These are phyloP conservation scores for Acromyrmex echinatior DNA, from an alignment of 1,140 invertebrate species.

Conservation along the genomic window DNA sequence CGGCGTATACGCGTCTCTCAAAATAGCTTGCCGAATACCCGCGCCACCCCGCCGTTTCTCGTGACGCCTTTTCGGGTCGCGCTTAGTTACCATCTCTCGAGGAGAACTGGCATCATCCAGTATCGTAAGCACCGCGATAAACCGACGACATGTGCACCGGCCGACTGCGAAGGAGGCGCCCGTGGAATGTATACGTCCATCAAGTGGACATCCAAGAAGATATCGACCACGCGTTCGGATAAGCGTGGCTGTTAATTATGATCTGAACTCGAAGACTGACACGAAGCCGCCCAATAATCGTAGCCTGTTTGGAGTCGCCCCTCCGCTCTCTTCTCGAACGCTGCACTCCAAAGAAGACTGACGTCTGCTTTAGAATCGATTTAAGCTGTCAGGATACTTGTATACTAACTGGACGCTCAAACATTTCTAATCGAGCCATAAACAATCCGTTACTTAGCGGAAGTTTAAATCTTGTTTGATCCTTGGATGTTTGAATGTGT, in stretches of 20 bases:
- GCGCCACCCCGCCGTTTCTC: slow-evolving; percentile 73
- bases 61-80: slow-evolving; percentile 82
- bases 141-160: slow-evolving; percentile 75
- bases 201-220: slow-evolving; percentile 55
- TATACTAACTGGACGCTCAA: slow-evolving; percentile 30
- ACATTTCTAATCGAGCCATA: slow-evolving; percentile 34
- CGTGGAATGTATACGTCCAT: slow-evolving; percentile 29
- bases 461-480: slow-evolving; percentile 20
- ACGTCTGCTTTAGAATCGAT: slow-evolving; percentile 54
- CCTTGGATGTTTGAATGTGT: background rate
- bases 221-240: slow-evolving; percentile 39
- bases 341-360: slow-evolving; percentile 60
- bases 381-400: slow-evolving; percentile 38
- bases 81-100: slow-evolving; percentile 75
- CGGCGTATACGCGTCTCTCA: slow-evolving; percentile 63
- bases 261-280: slow-evolving; percentile 68
- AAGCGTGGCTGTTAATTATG: slow-evolving; percentile 62
- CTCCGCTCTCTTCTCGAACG: background rate
- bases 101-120: slow-evolving; percentile 72
- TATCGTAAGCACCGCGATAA: slow-evolving; percentile 75
- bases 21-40: slow-evolving; percentile 76
- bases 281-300: slow-evolving; percentile 48
- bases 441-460: slow-evolving; percentile 19
- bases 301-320: background rate
- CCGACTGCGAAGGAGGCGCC: slow-evolving; percentile 57